phyloP scores from a whole-genome alignment of 2,113 vertebrate species.

The Saccopteryx bilineata region DNA sequence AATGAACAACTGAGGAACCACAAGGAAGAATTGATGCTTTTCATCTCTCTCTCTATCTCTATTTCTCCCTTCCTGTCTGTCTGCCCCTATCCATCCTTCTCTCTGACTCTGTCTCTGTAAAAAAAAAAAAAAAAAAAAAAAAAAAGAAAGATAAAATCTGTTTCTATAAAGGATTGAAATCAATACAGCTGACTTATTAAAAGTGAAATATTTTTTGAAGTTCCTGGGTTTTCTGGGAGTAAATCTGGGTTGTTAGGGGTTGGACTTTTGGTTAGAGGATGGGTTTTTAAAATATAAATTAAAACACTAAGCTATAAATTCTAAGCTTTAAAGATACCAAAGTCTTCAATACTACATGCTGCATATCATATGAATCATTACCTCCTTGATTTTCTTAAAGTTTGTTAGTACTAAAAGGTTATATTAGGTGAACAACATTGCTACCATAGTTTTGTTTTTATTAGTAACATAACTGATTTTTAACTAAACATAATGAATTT shows the following conservation, averaged over 20 bases:
- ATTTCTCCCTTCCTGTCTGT: too few species aligned
- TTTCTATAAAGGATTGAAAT: slow-evolving; percentile 32
- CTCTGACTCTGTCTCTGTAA: too few species aligned
- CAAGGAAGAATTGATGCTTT: too few species aligned
- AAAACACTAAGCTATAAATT: not conserved
- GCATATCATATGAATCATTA: not conserved
- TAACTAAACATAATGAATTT: slow-evolving; percentile 50
- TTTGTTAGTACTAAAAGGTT: not conserved
- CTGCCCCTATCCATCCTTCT: too few species aligned
- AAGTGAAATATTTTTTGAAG: slow-evolving; percentile 14
- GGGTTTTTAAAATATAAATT: slow-evolving; percentile 40
- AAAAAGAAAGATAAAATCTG: not conserved
- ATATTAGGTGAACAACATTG: not conserved
- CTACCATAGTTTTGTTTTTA: not conserved
- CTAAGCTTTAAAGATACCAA: not conserved
- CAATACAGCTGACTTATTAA: slow-evolving; percentile 15
- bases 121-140: too few species aligned
- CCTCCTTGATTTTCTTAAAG: slow-evolving; percentile 13
- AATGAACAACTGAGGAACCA: too few species aligned
- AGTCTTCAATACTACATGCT: not conserved
- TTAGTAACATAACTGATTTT: not conserved
- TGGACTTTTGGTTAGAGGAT: slow-evolving; percentile 8
- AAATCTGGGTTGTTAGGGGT: not conserved
- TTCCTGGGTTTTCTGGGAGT: slow-evolving; percentile 58
- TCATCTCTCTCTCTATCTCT: too few species aligned